Conservation (phyloP, 2,888 invertebrate species). For the Campoplex nolae region DNA sequence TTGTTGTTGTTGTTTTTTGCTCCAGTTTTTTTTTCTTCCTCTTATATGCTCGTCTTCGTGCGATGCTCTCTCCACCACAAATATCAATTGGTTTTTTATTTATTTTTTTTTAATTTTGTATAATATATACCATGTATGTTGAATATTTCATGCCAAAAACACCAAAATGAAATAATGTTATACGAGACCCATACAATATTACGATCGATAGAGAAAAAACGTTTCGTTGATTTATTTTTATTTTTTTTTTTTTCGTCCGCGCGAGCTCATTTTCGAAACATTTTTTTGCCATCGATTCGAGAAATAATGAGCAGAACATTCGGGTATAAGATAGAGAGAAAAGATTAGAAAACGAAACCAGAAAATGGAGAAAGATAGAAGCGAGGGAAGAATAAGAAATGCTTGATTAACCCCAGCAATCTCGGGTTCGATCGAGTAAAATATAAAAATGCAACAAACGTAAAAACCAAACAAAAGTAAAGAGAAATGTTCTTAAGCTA, state of each 20-base stretch:
- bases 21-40: slow-evolving; percentile 37
- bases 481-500: slow-evolving; percentile 68
- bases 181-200: slow-evolving; percentile 13
- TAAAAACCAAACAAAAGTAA: slow-evolving; percentile 20
- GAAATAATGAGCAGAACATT: slow-evolving; percentile 20
- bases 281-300: slow-evolving; percentile 20
- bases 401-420: slow-evolving; percentile 41
- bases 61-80: slow-evolving; percentile 70
- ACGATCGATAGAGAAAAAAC: not conserved
- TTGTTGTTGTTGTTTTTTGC: slow-evolving; percentile 49
- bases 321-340: slow-evolving; percentile 12
- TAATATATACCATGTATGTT: not conserved
- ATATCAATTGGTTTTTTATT: slow-evolving; percentile 33
- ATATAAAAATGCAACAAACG: slow-evolving; percentile 48
- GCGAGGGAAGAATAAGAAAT: slow-evolving; percentile 4
- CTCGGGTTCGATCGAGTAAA: slow-evolving; percentile 30
- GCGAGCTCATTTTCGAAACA: not conserved
- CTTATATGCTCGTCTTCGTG: slow-evolving; percentile 64
- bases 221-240: not conserved
- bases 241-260: not conserved
- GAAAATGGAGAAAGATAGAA: slow-evolving; percentile 10
- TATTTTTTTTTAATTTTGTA: not conserved
- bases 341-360: slow-evolving; percentile 3
- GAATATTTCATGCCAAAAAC: slow-evolving; percentile 43
- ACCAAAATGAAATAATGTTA: not conserved